These are phyloP conservation scores for Pseudanteris insignis DNA, from an alignment of 2,888 invertebrate species.

Conservation along the genomic window DNA sequence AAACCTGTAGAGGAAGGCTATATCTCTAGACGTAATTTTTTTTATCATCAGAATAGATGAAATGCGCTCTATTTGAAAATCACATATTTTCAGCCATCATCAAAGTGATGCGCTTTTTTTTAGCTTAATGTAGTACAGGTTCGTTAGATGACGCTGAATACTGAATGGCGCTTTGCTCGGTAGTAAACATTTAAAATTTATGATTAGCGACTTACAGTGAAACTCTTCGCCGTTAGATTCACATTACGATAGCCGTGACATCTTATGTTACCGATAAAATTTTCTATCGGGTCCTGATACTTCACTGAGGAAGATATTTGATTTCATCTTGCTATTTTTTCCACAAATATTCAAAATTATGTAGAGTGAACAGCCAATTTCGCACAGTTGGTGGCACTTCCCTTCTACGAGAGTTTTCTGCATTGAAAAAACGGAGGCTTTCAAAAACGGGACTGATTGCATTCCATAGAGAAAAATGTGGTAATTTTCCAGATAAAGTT, in stretches of 20 bases:
- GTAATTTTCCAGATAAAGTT: neutral
- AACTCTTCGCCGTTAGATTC: neutral
- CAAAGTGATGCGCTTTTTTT: too few relatives aligned
- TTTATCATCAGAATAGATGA: too few relatives aligned
- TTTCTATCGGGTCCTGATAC: conserved; percentile 1
- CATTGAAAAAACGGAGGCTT: neutral
- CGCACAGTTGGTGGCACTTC: neutral
- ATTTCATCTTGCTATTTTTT: neutral
- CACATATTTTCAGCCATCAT: too few relatives aligned
- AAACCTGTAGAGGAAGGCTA: too few relatives aligned
- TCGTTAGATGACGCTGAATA: too few relatives aligned
- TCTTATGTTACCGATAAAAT: conserved; percentile 1
- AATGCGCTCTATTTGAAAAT: too few relatives aligned
- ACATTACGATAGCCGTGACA: neutral
- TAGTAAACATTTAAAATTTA: too few relatives aligned
- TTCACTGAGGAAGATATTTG: neutral
- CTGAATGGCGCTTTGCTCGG: too few relatives aligned
- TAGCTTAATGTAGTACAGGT: too few relatives aligned
- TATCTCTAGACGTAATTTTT: too few relatives aligned
- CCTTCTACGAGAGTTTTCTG: neutral
- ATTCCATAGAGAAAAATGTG: neutral
- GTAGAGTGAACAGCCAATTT: conserved; percentile 1
- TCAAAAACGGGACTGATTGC: neutral
- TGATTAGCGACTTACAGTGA: neutral
- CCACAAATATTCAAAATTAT: conserved; percentile 4